phyloP scores from a whole-genome alignment of 2,113 vertebrate species.

The Embiotoca jacksoni region DNA sequence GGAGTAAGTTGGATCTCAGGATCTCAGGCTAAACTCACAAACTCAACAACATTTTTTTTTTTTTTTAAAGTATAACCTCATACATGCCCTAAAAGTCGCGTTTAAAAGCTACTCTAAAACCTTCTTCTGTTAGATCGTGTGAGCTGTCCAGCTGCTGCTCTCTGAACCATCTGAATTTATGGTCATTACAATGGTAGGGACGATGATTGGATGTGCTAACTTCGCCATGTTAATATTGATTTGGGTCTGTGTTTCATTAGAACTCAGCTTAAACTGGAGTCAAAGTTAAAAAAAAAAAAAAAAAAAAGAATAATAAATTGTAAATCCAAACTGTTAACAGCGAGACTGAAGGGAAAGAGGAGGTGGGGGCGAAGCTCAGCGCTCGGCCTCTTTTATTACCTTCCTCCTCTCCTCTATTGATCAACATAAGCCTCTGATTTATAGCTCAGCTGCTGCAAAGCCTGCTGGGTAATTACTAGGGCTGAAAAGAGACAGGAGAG shows the following conservation, averaged over 20 bases:
- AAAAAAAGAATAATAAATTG: neutral
- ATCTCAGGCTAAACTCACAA: no score
- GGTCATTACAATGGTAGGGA: slow-evolving; percentile 3
- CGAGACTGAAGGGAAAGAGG: slow-evolving; percentile 30
- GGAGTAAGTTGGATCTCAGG: no score
- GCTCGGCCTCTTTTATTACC: slow-evolving; percentile 73
- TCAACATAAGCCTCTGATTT: slow-evolving; percentile 80
- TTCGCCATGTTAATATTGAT: slow-evolving; percentile 18
- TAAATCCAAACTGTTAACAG: slow-evolving; percentile 59
- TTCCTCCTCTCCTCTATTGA: slow-evolving; percentile 81
- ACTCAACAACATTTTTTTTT: no score
- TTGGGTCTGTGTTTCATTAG: slow-evolving; percentile 26
- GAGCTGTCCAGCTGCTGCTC: neutral
- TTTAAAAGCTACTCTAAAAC: neutral
- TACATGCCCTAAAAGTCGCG: no score
- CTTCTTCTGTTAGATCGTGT: neutral
- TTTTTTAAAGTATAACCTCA: no score
- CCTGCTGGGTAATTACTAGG: slow-evolving; percentile 81
- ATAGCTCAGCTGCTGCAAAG: slow-evolving; percentile 77
- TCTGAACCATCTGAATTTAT: slow-evolving; percentile 18
- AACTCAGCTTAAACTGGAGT: slow-evolving; percentile 20
- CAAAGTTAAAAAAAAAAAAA: slow-evolving; percentile 11
- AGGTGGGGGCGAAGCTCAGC: slow-evolving; percentile 61
- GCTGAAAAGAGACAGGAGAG: slow-evolving; percentile 72
- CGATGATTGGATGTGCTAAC: slow-evolving; percentile 8